Evolutionary conservation across 1,140 invertebrate species (phyloP), one percentile per base, ranked within the genome.

Genomic region (Hypothenemus hampei): DNA sequence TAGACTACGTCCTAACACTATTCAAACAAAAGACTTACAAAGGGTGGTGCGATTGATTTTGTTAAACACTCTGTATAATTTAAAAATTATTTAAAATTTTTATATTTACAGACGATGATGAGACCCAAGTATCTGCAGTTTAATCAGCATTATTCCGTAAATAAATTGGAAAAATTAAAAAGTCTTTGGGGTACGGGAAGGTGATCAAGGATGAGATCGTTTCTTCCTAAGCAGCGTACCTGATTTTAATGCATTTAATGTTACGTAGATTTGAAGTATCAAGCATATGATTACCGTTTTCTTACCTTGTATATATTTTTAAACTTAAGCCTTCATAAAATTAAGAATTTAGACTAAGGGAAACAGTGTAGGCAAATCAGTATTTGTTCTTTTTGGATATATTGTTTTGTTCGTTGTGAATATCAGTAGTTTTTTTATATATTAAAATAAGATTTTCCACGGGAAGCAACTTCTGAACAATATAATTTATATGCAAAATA

Each of bases 61-160:
- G 8, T 20, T 35, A 48, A 36, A 37, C 21, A 33, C 10, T 43
- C 11, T 13, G 3, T 48, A n/a, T n/a, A n/a, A n/a, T 36, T 5
- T n/a, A 24, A 24, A 18, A 16, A 15, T 55, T 23, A 41, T 43
- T 54, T 35, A 51, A 18, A 4, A 26, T 37, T 51, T 57, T 61
- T 54, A 57, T 53, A 51, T 31, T 64, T 61, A 62, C 73, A 80
- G 78, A 80, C 73, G 80, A 82, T 60, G 80, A 81, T 58, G 79
- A 81, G 62, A 77, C 80, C 48, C 80, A 82, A 72, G 80, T 81
- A 40, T 82, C 80, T 24, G 80, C 80, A 31, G 80, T 82, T 44
- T 66, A 59, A 65, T 48, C 31, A 44, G 15, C 22, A 47, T 19
- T 43, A 8, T 10, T 43, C 21, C 7, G 40, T 7, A 8, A 8